Evolutionary conservation across 2,797 vertebrate genomes (phyloP).

Genomic region (Vultur gryphus): DNA sequence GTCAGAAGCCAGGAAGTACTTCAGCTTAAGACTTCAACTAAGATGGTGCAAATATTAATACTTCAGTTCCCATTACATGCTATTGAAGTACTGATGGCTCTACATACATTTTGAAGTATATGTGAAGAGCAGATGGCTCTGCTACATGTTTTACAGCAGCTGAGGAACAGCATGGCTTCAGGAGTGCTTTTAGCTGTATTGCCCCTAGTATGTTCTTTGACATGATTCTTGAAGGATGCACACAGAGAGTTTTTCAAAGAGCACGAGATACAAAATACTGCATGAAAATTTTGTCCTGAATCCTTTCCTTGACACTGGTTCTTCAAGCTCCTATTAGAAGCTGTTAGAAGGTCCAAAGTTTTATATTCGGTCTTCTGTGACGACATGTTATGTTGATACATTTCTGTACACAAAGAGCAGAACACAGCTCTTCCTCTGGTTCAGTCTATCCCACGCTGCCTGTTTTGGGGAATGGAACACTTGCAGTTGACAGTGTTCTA

Average conservation of each 20-base stretch:
- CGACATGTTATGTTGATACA: background rate
- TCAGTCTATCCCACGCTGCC: background rate
- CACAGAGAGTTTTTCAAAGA: background rate
- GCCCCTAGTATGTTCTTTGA: background rate
- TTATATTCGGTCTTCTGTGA: background rate
- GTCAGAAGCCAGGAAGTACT: background rate
- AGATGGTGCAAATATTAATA: background rate
- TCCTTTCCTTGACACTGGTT: background rate
- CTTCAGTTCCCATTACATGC: background rate
- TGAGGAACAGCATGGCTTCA: background rate
- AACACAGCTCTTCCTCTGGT: background rate
- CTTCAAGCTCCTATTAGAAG: background rate
- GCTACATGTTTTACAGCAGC: background rate
- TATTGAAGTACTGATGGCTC: background rate
- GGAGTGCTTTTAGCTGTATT: background rate
- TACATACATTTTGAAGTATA: background rate
- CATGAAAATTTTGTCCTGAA: background rate
- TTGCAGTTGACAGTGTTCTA: background rate
- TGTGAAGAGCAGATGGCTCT: background rate
- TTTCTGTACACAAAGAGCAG: background rate
- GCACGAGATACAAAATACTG: background rate
- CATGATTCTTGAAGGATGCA: background rate
- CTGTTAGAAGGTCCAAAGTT: background rate
- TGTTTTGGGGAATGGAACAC: background rate
- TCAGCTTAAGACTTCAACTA: background rate